Percentiles rank a stretch among this genome's conserved stretches.
Evolutionary conservation across 1,140 invertebrate genomes (phyloP).

Genomic region (Pseudomyrmex flavicornis): DNA sequence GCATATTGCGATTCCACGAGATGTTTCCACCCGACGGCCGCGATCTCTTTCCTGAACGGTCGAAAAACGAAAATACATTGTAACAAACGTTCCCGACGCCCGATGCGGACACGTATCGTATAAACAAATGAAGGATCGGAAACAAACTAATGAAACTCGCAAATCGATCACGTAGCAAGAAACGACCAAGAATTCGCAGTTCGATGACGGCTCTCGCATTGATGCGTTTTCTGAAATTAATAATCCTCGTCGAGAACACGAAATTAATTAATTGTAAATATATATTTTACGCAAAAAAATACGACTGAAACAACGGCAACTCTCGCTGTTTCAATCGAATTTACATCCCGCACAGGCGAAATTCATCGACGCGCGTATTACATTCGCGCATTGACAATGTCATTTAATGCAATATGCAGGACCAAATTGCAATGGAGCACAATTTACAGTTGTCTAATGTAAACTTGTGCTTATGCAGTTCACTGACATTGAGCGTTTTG

Average conservation of each 20-base stretch:
- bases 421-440: slow-evolving; percentile 28
- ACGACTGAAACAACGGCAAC: slow-evolving; percentile 26
- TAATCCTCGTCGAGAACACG: slow-evolving; percentile 37
- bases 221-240: slow-evolving; percentile 45
- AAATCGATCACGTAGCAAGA: slow-evolving; percentile 52
- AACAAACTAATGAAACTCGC: slow-evolving; percentile 56
- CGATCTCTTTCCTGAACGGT: slow-evolving; percentile 35
- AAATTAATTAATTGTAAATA: slow-evolving; percentile 35
- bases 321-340: not conserved
- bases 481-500: not conserved
- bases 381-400: slow-evolving; percentile 8
- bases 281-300: slow-evolving; percentile 57
- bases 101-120: slow-evolving; percentile 23
- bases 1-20: slow-evolving; percentile 66
- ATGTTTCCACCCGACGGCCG: slow-evolving; percentile 36
- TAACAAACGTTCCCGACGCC: slow-evolving; percentile 56
- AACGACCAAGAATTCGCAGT: slow-evolving; percentile 37
- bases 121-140: slow-evolving; percentile 42
- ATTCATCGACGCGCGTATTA: slow-evolving; percentile 17
- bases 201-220: slow-evolving; percentile 8
- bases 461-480: slow-evolving; percentile 32
- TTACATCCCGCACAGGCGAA: slow-evolving; percentile 44
- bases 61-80: slow-evolving; percentile 62
- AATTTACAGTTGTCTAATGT: slow-evolving; percentile 47
- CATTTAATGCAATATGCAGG: slow-evolving; percentile 26